phyloP scores from a whole-genome alignment of 2,113 vertebrate genomes.

The Alces alces region DNA sequence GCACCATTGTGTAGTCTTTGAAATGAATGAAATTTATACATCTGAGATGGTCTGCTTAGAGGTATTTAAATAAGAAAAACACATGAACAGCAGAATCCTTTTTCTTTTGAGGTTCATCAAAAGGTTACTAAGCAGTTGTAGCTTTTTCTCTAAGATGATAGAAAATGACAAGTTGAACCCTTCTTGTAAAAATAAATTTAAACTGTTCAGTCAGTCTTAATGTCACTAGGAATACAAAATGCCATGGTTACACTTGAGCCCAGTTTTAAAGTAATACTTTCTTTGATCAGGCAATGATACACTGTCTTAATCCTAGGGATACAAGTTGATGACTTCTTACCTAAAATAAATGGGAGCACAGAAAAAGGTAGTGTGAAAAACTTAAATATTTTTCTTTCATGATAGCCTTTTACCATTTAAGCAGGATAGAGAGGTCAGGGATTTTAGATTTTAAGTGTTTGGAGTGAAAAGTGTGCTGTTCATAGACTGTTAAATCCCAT shows the following conservation, averaged over 20 bases:
- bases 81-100: not conserved
- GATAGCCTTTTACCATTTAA: constrained; percentile 42
- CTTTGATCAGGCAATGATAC: constrained; percentile 79
- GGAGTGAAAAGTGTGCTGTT: constrained; percentile 7
- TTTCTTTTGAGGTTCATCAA: not conserved
- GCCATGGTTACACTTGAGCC: constrained; percentile 36
- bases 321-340: constrained; percentile 89
- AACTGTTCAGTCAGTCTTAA: not conserved
- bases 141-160: not conserved
- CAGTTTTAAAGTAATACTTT: constrained; percentile 60
- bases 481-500: not conserved
- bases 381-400: constrained; percentile 68
- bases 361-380: constrained; percentile 86
- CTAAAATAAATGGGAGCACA: constrained; percentile 89
- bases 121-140: not conserved
- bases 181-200: constrained; percentile 27
- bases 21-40: constrained; percentile 2
- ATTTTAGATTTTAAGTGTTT: constrained; percentile 37
- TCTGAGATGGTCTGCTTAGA: not conserved
- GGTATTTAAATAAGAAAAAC: not conserved
- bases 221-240: constrained; percentile 32
- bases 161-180: not conserved
- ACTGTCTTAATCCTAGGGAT: constrained; percentile 87
- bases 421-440: constrained; percentile 15
- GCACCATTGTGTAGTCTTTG: constrained; percentile 60